Conservation (phyloP, 2,113 vertebrate genomes). For the Hippocampus zosterae region DNA sequence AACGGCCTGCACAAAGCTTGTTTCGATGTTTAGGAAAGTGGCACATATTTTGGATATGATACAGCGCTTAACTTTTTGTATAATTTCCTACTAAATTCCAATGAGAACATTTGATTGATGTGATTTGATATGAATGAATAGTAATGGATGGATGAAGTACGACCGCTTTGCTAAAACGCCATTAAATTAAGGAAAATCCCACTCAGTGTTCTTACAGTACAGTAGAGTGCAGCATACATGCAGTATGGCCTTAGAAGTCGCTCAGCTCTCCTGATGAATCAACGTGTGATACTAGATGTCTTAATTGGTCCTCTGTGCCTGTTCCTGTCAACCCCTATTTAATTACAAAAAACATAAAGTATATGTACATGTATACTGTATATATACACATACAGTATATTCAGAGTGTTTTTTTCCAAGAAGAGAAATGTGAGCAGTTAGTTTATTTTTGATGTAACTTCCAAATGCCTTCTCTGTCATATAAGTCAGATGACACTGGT, state of each 20-base stretch:
- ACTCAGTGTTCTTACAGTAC: constrained; percentile 10
- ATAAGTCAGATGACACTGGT: constrained; percentile 48
- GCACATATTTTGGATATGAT: background rate
- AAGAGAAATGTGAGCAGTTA: constrained; percentile 36
- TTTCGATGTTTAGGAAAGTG: background rate
- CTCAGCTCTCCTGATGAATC: constrained; percentile 49
- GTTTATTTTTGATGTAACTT: constrained; percentile 51
- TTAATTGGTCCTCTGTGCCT: constrained; percentile 71
- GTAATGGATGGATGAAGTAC: background rate
- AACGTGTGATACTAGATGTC: constrained; percentile 59
- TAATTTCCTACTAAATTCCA: background rate
- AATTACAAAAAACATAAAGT: background rate
- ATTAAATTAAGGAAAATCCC: constrained; percentile 10
- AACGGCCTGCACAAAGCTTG: background rate
- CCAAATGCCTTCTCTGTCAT: constrained; percentile 59
- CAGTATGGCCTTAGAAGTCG: constrained; percentile 50
- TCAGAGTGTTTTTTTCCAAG: constrained; percentile 44
- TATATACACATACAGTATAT: constrained; percentile 6
- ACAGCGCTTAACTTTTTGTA: background rate
- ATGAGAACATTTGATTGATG: background rate
- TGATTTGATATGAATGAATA: background rate
- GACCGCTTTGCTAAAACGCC: background rate
- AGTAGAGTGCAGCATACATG: constrained; percentile 2
- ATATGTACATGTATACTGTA: no score
- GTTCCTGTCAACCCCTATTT: constrained; percentile 41